These are phyloP conservation scores for Chrysogorgia sp. DNA, from an alignment of 92 coral and sea anemone genomes.

Conservation along the genomic window DNA sequence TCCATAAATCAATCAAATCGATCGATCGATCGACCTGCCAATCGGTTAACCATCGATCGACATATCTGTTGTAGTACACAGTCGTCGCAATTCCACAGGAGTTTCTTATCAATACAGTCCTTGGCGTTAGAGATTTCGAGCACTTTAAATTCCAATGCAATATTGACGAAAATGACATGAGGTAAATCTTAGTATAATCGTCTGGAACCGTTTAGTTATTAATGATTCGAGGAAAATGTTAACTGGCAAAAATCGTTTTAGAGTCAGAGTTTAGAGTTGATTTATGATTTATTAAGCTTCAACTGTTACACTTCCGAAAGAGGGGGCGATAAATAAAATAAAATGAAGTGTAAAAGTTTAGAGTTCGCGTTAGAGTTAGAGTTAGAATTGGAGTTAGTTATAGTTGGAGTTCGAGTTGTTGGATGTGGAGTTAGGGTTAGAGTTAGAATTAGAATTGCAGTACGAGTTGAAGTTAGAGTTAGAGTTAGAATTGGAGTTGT, in stretches of 20 bases:
- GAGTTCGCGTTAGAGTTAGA: not conserved
- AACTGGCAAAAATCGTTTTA: no score
- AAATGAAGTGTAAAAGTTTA: no score
- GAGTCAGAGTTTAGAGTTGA: no score
- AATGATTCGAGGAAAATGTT: no score
- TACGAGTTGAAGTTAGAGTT: not conserved
- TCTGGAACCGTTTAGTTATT: no score
- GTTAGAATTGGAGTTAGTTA: not conserved
- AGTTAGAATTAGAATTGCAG: not conserved
- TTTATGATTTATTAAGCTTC: no score
- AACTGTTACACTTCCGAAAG: no score
- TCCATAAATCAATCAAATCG: no score
- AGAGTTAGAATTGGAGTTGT: no score
- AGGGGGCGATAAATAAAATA: no score
- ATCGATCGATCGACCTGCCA: no score
- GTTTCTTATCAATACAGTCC: constrained; percentile 32
- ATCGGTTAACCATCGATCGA: no score
- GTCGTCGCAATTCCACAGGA: constrained; percentile 70
- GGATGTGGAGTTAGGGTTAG: not conserved
- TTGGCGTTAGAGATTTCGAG: constrained; percentile 22
- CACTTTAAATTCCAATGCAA: constrained; percentile 47
- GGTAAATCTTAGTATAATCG: constrained; percentile 45
- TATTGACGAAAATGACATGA: constrained; percentile 55
- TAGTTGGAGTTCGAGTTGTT: not conserved
- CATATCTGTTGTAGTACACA: constrained; percentile 60